Percentiles rank a stretch among this genome's conserved stretches.
Conservation (phyloP, 2,888 invertebrate genomes). For the Ceratothoa steindachneri region DNA sequence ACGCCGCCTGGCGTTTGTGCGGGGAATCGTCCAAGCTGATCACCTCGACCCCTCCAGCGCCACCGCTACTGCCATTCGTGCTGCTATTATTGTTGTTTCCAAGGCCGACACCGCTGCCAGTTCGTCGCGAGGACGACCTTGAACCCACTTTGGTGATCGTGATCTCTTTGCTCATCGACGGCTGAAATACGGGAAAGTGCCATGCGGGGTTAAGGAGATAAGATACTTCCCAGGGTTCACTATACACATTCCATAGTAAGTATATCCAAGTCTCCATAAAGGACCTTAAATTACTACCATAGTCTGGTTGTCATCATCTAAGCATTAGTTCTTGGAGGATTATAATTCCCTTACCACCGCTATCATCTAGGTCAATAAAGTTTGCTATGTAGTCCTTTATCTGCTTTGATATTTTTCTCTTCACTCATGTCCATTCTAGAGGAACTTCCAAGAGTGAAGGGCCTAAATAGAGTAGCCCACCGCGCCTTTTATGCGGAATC, state of each 20-base stretch:
- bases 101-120: slow-evolving; percentile 25
- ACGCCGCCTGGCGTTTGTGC: slow-evolving; percentile 28
- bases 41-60: slow-evolving; percentile 39
- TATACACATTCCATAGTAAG: no score
- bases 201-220: background rate
- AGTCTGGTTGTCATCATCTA: no score
- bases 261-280: background rate
- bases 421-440: no score
- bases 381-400: no score
- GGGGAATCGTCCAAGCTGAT: slow-evolving; percentile 46
- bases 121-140: slow-evolving; percentile 26
- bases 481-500: no score
- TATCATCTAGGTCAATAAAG: no score
- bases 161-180: slow-evolving; percentile 46
- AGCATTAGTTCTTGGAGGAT: no score
- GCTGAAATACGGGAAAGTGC: slow-evolving; percentile 16
- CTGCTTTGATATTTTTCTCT: no score
- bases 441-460: no score
- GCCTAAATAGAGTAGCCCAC: no score
- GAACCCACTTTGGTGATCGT: slow-evolving; percentile 47
- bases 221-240: background rate
- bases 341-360: no score
- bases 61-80: background rate
- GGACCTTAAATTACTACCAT: background rate
- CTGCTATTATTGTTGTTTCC: slow-evolving; percentile 12